Conservation (phyloP, 1,140 invertebrate species). For the Ceratina japonica region DNA sequence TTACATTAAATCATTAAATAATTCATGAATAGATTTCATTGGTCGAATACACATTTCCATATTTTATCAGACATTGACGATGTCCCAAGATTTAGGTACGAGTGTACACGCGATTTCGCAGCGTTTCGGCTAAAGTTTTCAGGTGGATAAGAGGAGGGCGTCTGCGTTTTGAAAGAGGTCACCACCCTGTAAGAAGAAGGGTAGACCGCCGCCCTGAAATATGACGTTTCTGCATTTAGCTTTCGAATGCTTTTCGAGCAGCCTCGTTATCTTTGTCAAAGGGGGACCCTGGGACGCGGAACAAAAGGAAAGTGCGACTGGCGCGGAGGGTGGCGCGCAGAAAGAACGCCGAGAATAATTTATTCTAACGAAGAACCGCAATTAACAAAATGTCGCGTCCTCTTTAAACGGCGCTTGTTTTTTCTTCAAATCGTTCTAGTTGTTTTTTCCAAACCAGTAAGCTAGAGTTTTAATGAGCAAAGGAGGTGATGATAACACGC, state of each 20-base stretch:
- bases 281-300: conserved; percentile 29
- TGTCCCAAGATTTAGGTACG: too few relatives aligned
- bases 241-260: conserved; percentile 49
- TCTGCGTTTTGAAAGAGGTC: conserved; percentile 45
- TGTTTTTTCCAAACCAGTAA: background rate
- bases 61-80: background rate
- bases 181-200: conserved; percentile 24
- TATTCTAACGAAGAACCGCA: conserved; percentile 37
- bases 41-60: too few relatives aligned
- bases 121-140: background rate
- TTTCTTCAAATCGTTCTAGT: conserved; percentile 31
- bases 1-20: too few relatives aligned
- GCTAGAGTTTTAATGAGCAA: background rate
- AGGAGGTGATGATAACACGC: background rate
- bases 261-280: conserved; percentile 61
- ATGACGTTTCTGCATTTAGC: conserved; percentile 53
- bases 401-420: conserved; percentile 24
- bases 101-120: background rate
- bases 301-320: conserved; percentile 37
- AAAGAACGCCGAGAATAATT: conserved; percentile 43
- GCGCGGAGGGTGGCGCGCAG: conserved; percentile 13
- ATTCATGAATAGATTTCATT: too few relatives aligned
- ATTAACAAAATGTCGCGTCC: conserved; percentile 53
- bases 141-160: background rate
- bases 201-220: conserved; percentile 44